A percentile compares a stretch with the other conserved stretches of the same genome.
Conservation (phyloP, 1,140 invertebrate genomes). For the Cyclina sinensis region DNA sequence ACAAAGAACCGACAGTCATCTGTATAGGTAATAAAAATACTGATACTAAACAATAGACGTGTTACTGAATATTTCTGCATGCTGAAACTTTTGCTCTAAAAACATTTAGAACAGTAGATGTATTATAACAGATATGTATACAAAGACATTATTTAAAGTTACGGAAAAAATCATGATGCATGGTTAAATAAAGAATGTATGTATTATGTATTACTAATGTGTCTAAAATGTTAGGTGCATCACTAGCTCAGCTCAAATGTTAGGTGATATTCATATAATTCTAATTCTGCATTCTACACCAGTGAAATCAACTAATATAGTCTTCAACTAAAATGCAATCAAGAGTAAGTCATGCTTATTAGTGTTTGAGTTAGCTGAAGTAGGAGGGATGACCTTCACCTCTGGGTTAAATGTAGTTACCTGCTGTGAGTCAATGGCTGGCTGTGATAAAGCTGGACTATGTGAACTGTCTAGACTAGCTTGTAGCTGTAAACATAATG, state of each 20-base stretch:
- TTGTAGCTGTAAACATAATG: conserved; percentile 56
- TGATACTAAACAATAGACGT: too few species aligned
- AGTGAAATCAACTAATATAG: too few species aligned
- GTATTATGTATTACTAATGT: too few species aligned
- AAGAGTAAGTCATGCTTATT: not conserved
- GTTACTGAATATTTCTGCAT: too few species aligned
- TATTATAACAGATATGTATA: too few species aligned
- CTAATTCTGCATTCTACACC: too few species aligned
- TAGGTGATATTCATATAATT: too few species aligned
- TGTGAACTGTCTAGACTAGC: conserved; percentile 63
- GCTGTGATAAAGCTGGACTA: conserved; percentile 22
- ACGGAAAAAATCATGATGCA: not conserved
- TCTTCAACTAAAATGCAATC: not conserved
- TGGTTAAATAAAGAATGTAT: too few species aligned
- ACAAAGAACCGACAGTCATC: not conserved
- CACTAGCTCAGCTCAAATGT: too few species aligned
- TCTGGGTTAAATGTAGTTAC: conserved; percentile 49
- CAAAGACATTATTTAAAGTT: not conserved
- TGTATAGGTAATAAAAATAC: not conserved
- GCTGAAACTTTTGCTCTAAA: too few species aligned
- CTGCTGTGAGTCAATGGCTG: conserved; percentile 48
- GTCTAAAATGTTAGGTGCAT: not conserved
- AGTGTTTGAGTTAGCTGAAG: not conserved
- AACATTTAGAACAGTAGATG: too few species aligned
- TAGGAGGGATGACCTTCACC: conserved; percentile 25